phyloP scores from a whole-genome alignment of 2,113 vertebrate genomes.

The Hemicordylus capensis region DNA sequence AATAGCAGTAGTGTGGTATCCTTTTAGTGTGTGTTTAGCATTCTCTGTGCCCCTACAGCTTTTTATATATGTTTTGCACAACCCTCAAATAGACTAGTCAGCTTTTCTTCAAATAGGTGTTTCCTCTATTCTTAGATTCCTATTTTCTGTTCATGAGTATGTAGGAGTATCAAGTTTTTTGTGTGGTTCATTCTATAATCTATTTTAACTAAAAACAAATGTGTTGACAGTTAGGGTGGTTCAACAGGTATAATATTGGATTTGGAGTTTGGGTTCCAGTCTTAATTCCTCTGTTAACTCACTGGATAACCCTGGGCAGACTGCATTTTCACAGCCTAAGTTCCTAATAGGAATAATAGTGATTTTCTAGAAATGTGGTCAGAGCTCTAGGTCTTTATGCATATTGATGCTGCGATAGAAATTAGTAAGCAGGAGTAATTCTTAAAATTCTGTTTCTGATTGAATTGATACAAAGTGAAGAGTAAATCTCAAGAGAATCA shows the following conservation, averaged over 20 bases:
- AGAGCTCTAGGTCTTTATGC: background rate
- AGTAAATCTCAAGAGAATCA: background rate
- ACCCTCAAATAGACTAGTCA: background rate
- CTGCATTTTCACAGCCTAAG: background rate
- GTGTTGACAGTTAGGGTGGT: background rate
- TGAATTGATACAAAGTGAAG: background rate
- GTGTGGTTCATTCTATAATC: background rate
- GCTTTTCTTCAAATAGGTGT: rapidly evolving
- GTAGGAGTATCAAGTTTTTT: background rate
- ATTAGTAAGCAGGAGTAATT: background rate
- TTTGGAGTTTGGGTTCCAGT: background rate
- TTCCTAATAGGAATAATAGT: background rate
- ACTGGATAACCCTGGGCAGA: background rate
- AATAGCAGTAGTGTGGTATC: background rate
- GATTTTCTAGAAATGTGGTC: background rate
- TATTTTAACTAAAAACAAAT: background rate
- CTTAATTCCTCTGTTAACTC: background rate
- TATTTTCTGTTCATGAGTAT: background rate
- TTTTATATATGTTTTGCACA: background rate
- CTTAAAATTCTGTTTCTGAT: background rate
- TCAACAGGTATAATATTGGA: background rate
- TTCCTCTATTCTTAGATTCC: background rate
- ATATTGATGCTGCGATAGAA: background rate
- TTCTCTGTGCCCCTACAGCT: background rate
- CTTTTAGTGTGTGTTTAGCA: background rate